Base-by-base conservation (phyloP, 2,888 invertebrate genomes). In the Tinea pellionella region DNA sequence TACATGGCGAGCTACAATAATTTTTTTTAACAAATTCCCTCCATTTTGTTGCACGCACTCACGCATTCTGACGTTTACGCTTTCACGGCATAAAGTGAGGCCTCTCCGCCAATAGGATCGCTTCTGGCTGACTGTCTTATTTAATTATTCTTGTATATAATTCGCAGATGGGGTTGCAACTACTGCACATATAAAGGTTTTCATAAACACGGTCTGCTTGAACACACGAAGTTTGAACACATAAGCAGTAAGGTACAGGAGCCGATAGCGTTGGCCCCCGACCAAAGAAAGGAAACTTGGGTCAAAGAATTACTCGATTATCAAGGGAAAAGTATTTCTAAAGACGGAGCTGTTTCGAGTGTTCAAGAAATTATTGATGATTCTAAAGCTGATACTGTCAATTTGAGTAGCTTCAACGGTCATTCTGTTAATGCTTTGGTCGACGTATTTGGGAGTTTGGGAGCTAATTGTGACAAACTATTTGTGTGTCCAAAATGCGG, bases 181-280 rank as follows among this genome's bases (percentile, higher is more conserved):
- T 69, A 81, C 1, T 92, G 92, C 67, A 78, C 86, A 0, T 90
- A 89, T 67, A 88, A 87, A 63, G 89, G 89, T 0, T 89, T 90
- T 64, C 90, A 89, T 65, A 86, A 81, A 62, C 78, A 74, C 1
- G 83, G 88, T 0, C 75, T 92, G 16, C 72, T 78, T 19, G 88
- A 88, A 1, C 92, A 92, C 67, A 88, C 89, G 62, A 63, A 66
- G 9, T 78, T 79, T 1, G 87, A 86, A 57, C 91, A 91, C 65
- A 67, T 75, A 2, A 70, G 72, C 65, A 67, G 75, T 1, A 70
- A 72, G 15, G 72, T 69, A 55, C 64, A 70, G 0, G 73, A 79
- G n/a, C 77, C 80, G 0, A 72, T 79, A 0, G 73, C 77, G 55
- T 69, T 90, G 9, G 77, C 87, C 0, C 68, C 74, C 0, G 79